A percentile compares a stretch with the other conserved stretches of the same genome.
Conservation (phyloP, 1,140 invertebrate genomes). For the Drosophila ficusphila region DNA sequence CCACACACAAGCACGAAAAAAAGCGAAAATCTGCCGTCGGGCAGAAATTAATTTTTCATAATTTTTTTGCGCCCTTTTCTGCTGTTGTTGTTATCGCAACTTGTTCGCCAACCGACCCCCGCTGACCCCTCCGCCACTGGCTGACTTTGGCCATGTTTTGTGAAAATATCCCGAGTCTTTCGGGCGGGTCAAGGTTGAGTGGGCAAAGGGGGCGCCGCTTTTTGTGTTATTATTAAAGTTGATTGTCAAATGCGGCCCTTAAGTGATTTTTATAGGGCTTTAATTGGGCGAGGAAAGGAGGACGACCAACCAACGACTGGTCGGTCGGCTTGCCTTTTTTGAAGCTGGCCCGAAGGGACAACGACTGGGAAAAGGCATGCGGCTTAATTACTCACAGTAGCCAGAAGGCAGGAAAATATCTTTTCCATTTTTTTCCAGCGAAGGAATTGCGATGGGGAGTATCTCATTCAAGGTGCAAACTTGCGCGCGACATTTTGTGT, state of each 20-base stretch:
- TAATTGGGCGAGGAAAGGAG: constrained; percentile 53
- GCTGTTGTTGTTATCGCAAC: constrained; percentile 72
- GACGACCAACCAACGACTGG: too few species aligned
- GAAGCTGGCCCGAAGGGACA: constrained; percentile 43
- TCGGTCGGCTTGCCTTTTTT: constrained; percentile 39
- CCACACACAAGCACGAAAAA: constrained; percentile 25
- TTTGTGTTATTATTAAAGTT: constrained; percentile 76
- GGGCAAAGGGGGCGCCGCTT: constrained; percentile 13
- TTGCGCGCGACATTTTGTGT: constrained; percentile 51
- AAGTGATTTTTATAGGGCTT: constrained; percentile 79
- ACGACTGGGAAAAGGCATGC: constrained; percentile 51
- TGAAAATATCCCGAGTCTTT: constrained; percentile 37
- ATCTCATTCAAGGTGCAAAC: constrained; percentile 48
- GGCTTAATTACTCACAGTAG: constrained; percentile 76
- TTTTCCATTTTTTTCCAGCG: background rate
- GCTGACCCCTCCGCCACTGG: constrained; percentile 14
- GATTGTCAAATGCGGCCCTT: constrained; percentile 76
- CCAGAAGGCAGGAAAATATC: constrained; percentile 37
- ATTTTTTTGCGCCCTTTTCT: constrained; percentile 77
- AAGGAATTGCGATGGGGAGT: constrained; percentile 7
- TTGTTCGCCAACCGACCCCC: constrained; percentile 54
- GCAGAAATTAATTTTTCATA: constrained; percentile 83
- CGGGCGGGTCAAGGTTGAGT: constrained; percentile 72
- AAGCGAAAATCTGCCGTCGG: constrained; percentile 67
- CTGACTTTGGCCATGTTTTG: constrained; percentile 59